A percentile compares a stretch with the other conserved stretches of the same genome.
These are phyloP conservation scores for Dasyprocta punctata DNA, from an alignment of 2,113 vertebrate genomes.

Conservation along the genomic window DNA sequence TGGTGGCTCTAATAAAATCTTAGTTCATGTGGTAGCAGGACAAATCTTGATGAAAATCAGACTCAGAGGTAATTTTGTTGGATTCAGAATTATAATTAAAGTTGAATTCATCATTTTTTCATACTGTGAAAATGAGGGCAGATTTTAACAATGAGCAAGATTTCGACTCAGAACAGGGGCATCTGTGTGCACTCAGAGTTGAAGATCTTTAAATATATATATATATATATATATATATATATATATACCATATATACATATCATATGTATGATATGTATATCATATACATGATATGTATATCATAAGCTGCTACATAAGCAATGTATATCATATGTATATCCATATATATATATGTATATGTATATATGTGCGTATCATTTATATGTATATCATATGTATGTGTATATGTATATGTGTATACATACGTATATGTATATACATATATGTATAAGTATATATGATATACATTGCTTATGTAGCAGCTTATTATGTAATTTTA, in stretches of 20 bases:
- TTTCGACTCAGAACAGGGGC: neutral
- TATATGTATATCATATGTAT: no score
- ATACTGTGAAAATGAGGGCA: neutral
- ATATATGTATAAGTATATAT: no score
- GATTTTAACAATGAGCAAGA: neutral
- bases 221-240: no score
- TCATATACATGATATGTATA: no score
- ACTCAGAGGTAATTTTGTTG: neutral
- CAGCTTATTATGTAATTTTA: neutral
- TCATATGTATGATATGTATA: no score
- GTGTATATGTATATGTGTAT: no score
- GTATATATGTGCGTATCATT: no score
- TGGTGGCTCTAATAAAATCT: neutral
- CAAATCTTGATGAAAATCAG: neutral
- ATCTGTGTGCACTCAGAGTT: neutral
- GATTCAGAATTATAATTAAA: neutral
- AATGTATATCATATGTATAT: no score
- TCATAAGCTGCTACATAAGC: no score
- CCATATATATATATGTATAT: no score
- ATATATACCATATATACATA: no score
- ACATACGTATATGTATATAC: no score
- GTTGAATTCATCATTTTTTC: neutral
- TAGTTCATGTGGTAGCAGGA: neutral
- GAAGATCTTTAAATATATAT: neutral
- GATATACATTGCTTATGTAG: neutral